phyloP scores from a whole-genome alignment of 2,113 vertebrate species.

The Clarias macrocephalus region DNA sequence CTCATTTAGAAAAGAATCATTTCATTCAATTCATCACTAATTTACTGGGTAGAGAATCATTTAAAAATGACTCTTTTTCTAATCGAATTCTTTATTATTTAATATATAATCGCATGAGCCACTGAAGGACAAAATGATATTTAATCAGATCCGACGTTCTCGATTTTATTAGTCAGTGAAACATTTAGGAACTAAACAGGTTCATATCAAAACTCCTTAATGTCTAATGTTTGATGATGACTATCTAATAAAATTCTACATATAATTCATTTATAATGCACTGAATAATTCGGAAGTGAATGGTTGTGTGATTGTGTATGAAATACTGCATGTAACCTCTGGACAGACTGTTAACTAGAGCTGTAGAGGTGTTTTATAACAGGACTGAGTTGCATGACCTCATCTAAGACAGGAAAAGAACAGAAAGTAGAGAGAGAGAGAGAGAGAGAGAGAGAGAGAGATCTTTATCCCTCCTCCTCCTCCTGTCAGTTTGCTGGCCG shows the following conservation, averaged over 20 bases:
- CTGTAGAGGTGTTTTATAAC: background rate
- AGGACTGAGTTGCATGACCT: background rate
- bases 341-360: background rate
- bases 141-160: too few relatives aligned
- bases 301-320: background rate
- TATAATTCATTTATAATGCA: background rate
- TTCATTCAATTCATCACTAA: too few relatives aligned
- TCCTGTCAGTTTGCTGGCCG: constrained; percentile 48
- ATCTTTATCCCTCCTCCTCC: constrained; percentile 57
- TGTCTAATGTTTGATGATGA: too few relatives aligned
- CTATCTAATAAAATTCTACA: too few relatives aligned
- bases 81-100: background rate
- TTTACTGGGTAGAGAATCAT: too few relatives aligned
- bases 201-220: too few relatives aligned
- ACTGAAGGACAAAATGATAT: background rate
- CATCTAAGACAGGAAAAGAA: background rate
- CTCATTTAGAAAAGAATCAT: background rate
- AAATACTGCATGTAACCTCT: background rate
- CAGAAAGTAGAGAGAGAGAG: constrained; percentile 29
- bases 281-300: background rate
- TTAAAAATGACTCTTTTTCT: background rate
- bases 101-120: background rate
- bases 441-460: constrained; percentile 24
- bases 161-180: background rate
- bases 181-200: background rate